phyloP scores from a whole-genome alignment of 2,888 invertebrate genomes.

The Parnassius glacialis region DNA sequence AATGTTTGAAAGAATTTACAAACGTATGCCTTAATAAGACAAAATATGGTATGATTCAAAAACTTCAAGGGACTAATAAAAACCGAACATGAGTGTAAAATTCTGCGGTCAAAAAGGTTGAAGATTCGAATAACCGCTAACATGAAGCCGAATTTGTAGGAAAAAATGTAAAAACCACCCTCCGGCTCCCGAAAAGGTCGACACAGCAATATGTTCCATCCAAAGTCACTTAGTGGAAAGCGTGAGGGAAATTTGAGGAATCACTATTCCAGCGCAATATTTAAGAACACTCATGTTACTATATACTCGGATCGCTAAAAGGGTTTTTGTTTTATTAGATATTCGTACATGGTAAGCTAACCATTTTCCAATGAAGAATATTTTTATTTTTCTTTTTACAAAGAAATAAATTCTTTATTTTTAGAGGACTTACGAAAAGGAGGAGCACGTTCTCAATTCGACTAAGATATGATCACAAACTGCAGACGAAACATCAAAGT shows the following conservation, averaged over 20 bases:
- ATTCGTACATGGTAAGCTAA: neutral
- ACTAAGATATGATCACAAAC: no score
- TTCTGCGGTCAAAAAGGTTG: slow-evolving; percentile 18
- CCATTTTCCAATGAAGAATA: no score
- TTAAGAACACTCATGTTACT: slow-evolving; percentile 21
- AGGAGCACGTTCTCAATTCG: no score
- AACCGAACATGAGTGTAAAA: slow-evolving; percentile 9
- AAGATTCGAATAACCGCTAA: slow-evolving; percentile 34
- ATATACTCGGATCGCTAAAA: neutral
- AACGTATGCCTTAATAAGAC: no score
- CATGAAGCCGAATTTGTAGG: slow-evolving; percentile 48
- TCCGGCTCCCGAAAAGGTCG: slow-evolving; percentile 47
- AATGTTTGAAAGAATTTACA: no score
- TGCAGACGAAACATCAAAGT: no score
- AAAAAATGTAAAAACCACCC: slow-evolving; percentile 72
- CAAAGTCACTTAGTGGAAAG: slow-evolving; percentile 69
- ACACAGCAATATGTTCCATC: slow-evolving; percentile 67
- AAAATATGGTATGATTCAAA: neutral
- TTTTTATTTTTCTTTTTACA: no score
- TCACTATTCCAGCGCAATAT: slow-evolving; percentile 41
- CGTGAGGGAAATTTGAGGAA: slow-evolving; percentile 37
- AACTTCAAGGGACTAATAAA: slow-evolving; percentile 17
- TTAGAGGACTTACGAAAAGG: no score
- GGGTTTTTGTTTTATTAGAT: neutral
- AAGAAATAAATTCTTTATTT: no score